Evolutionary conservation across 2,888 invertebrate species (phyloP).

Genomic region (Oligia latruncula): DNA sequence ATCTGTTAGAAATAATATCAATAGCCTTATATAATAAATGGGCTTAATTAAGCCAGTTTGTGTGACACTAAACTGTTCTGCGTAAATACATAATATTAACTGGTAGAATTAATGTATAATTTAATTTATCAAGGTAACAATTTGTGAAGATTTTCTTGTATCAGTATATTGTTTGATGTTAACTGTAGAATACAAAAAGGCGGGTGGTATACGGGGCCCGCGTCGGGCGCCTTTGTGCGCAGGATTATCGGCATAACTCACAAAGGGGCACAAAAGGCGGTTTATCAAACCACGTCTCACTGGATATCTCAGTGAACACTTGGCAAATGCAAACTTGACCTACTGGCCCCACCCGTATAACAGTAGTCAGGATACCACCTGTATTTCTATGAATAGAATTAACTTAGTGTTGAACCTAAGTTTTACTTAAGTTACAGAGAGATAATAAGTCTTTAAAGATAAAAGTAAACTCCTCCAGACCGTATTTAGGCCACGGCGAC

Average conservation of each 20-base stretch:
- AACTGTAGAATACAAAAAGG: slow-evolving; percentile 74
- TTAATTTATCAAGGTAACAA: slow-evolving; percentile 9
- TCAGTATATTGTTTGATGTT: slow-evolving; percentile 65
- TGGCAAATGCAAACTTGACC: slow-evolving; percentile 73
- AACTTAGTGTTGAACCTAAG: slow-evolving; percentile 50
- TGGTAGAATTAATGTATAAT: slow-evolving; percentile 7
- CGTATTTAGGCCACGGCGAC: no score
- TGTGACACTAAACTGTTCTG: slow-evolving; percentile 15
- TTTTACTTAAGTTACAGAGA: slow-evolving; percentile 53
- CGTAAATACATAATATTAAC: background rate
- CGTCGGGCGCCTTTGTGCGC: slow-evolving; percentile 73
- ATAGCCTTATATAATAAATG: slow-evolving; percentile 47
- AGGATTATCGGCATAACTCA: slow-evolving; percentile 80
- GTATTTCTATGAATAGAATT: slow-evolving; percentile 58
- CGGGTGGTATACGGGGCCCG: slow-evolving; percentile 72
- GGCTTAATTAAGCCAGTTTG: slow-evolving; percentile 42
- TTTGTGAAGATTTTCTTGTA: slow-evolving; percentile 25
- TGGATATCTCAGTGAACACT: slow-evolving; percentile 79
- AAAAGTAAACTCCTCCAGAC: no score
- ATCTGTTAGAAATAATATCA: slow-evolving; percentile 47
- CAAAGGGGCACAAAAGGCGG: slow-evolving; percentile 84
- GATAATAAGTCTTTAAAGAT: slow-evolving; percentile 55
- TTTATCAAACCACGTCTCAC: slow-evolving; percentile 83
- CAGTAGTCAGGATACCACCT: slow-evolving; percentile 38
- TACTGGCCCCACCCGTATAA: slow-evolving; percentile 66